Percentiles rank a stretch among this genome's conserved stretches.
Conservation (phyloP, 2,113 vertebrate genomes). For the Tachycineta bicolor region DNA sequence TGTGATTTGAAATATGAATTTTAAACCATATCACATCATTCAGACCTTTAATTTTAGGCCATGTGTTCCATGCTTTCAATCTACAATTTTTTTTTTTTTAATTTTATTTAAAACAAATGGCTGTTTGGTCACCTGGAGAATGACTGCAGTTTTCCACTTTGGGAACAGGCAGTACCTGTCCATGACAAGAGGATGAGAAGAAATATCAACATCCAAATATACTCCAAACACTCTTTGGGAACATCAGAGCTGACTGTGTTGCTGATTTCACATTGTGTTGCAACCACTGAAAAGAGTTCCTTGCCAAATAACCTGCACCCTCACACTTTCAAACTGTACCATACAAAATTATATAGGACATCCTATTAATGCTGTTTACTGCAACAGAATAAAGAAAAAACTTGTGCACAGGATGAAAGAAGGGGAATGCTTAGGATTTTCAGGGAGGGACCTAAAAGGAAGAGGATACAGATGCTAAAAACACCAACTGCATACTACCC, state of each 20-base stretch:
- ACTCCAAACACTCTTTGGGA: neutral
- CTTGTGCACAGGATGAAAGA: neutral
- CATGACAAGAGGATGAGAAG: neutral
- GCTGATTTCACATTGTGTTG: neutral
- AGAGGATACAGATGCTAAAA: neutral
- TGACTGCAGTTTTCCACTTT: neutral
- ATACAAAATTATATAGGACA: neutral
- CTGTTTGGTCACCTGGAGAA: neutral
- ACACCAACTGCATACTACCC: neutral
- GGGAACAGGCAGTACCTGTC: neutral
- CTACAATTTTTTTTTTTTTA: neutral
- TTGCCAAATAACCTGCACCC: neutral
- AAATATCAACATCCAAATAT: neutral
- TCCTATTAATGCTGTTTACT: neutral
- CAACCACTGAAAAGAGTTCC: neutral
- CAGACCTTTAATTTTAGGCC: neutral
- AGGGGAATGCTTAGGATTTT: neutral
- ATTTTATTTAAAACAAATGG: neutral
- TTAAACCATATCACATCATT: neutral
- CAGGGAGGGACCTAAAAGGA: rapidly evolving
- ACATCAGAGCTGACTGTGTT: neutral
- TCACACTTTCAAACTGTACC: neutral
- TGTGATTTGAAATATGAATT: neutral
- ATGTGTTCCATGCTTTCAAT: neutral
- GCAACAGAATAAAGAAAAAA: neutral